These are phyloP conservation scores for Aurelia aurita DNA, from an alignment of 30 jellyfish, hydroid and myxozoan genomes.

Conservation along the genomic window DNA sequence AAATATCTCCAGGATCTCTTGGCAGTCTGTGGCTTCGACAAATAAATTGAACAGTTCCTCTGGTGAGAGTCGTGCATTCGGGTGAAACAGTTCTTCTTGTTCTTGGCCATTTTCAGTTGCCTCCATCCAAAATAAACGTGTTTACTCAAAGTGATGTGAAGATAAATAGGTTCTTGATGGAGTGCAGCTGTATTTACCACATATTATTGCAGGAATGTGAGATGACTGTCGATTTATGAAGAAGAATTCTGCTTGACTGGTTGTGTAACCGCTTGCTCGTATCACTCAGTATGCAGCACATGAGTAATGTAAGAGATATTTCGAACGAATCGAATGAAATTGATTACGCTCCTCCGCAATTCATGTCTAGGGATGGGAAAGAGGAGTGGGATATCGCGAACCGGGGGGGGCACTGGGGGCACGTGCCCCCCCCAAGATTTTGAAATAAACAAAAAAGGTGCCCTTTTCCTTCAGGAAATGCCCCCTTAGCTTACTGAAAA, in stretches of 20 bases:
- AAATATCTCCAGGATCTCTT: constrained; percentile 61
- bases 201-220: constrained; percentile 7
- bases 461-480: too few relatives aligned
- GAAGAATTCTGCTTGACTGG: constrained; percentile 34
- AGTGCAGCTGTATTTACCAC: background rate
- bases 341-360: constrained; percentile 51
- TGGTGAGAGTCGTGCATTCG: constrained; percentile 48
- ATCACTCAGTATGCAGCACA: constrained; percentile 55
- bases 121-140: constrained; percentile 25
- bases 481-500: too few relatives aligned
- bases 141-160: background rate
- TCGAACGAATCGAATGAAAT: constrained; percentile 4
- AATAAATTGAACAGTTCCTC: constrained; percentile 78
- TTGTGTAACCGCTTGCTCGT: background rate
- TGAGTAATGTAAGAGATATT: constrained; percentile 30
- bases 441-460: too few relatives aligned
- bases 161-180: background rate
- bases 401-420: too few relatives aligned
- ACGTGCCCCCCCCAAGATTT: too few relatives aligned
- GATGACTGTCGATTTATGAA: background rate
- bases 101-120: background rate
- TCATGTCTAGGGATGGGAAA: too few relatives aligned
- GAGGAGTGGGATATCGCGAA: too few relatives aligned
- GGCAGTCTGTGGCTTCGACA: constrained; percentile 75
- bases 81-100: constrained; percentile 23